Conservation (phyloP, 1,140 invertebrate genomes). For the Lepidurus arcticus region DNA sequence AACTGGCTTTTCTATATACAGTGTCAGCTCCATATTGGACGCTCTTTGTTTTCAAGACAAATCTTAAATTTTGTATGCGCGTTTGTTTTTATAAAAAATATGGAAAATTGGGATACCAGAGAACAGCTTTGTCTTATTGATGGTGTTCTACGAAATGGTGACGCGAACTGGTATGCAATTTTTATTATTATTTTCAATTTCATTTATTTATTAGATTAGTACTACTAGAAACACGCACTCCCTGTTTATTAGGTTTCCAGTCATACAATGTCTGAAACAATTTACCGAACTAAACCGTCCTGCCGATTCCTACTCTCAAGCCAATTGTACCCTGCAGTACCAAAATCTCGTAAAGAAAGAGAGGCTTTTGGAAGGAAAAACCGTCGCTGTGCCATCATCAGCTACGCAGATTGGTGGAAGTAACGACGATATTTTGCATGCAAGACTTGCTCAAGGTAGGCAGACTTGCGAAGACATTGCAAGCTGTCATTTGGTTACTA, state of each 20-base stretch:
- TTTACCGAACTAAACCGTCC: neutral
- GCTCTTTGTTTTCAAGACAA: too few species aligned
- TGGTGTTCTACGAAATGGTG: neutral
- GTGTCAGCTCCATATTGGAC: too few species aligned
- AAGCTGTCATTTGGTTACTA: too few species aligned
- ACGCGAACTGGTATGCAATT: neutral
- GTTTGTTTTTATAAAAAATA: neutral
- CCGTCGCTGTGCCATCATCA: neutral
- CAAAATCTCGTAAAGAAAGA: neutral
- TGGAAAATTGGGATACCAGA: neutral
- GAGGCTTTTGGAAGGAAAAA: neutral
- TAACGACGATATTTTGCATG: neutral
- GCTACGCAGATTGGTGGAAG: neutral
- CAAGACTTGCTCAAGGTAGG: neutral
- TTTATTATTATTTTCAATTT: neutral
- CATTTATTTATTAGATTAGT: neutral
- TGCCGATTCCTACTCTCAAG: neutral
- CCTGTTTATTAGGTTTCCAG: neutral
- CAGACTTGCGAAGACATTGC: too few species aligned
- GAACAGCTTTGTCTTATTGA: conserved; percentile 3
- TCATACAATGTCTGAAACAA: neutral
- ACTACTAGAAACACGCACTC: neutral
- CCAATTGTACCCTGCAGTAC: neutral
- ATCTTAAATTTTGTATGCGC: too few species aligned
- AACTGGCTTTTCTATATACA: too few species aligned